Base-by-base conservation (phyloP, 2,888 invertebrate genomes). In the Hirtodrosophila alboralis region DNA sequence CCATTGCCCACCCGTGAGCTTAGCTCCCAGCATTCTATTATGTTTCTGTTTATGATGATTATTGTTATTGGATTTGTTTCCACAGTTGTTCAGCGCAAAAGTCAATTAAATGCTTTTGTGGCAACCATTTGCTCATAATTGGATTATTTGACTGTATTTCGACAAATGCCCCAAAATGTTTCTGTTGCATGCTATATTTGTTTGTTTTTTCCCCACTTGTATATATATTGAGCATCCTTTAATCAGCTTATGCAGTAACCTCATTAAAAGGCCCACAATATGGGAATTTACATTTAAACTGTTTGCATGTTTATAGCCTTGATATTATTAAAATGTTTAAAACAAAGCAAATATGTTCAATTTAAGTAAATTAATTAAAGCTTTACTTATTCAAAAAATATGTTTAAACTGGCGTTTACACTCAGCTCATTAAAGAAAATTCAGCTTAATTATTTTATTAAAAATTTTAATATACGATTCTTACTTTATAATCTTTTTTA, bases 91-190 rank as follows among this genome's bases (percentile, higher is more conserved):
- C 43, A n/a, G 38, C 52, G 45, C 67, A 67, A 84, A 80, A 84
- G 81, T 79, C 81, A 84, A 79, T 80, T 73, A 84, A 80, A 66
- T 63, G 81, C 38, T 40, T 58, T 80, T 79, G 76, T 52, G 58
- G 51, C 36, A 13, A 40, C 53, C 62, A 68, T 65, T 71, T 63
- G 51, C 26, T 43, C 54, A 59, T 74, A 77, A 84, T 80, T 74
- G 77, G 78, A 84, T 80, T 81, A 68, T 64, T 53, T 47, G 34
- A 38, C 28, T 48, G 18, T 36, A 12, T 37, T 51, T 33, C 9
- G 7, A 7, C 14, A 7, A n/a, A 2, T 2, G 8, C 7, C 18
- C 6, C 10, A 30, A 44, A 18, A 31, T 47, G 51, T 28, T 12
- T 40, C 21, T 6, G 12, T 1, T 40, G 30, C 40, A 61, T 41